Conservation (phyloP, 2,113 vertebrate species). For the Oreochromis niloticus region DNA sequence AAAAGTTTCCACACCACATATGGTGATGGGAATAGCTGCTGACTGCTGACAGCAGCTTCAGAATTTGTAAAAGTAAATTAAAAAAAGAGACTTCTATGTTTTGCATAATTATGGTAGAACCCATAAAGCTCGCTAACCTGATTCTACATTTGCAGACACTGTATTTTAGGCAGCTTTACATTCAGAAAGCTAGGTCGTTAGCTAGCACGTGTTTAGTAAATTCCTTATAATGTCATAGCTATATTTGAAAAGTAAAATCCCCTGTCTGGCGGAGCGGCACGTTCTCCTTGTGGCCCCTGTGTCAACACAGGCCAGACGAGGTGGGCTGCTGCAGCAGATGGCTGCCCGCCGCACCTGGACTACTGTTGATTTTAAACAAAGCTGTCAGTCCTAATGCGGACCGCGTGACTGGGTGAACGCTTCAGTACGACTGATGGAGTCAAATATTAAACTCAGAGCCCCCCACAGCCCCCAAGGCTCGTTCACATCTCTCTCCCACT, state of each 20-base stretch:
- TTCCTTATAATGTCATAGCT: background rate
- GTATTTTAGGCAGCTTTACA: background rate
- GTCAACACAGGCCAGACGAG: conserved; percentile 26
- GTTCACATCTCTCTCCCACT: background rate
- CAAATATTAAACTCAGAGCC: conserved; percentile 56
- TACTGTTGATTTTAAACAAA: conserved; percentile 52
- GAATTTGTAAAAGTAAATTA: background rate
- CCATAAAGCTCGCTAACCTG: background rate
- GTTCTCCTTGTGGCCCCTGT: background rate
- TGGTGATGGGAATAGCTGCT: background rate
- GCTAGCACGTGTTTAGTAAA: background rate
- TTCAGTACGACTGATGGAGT: conserved; percentile 26
- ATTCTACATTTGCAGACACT: background rate
- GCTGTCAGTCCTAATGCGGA: conserved; percentile 44
- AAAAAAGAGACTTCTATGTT: background rate
- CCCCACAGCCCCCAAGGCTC: background rate
- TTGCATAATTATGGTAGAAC: background rate
- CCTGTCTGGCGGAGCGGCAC: background rate
- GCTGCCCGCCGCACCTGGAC: conserved; percentile 38
- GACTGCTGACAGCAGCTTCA: background rate
- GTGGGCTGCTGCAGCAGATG: conserved; percentile 43
- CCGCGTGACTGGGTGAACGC: conserved; percentile 11
- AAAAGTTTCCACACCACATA: background rate
- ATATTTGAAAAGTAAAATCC: background rate
- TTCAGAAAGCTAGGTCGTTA: background rate